Evolutionary conservation across 2,888 invertebrate genomes (phyloP).

Genomic region (Drosophila antonietae): DNA sequence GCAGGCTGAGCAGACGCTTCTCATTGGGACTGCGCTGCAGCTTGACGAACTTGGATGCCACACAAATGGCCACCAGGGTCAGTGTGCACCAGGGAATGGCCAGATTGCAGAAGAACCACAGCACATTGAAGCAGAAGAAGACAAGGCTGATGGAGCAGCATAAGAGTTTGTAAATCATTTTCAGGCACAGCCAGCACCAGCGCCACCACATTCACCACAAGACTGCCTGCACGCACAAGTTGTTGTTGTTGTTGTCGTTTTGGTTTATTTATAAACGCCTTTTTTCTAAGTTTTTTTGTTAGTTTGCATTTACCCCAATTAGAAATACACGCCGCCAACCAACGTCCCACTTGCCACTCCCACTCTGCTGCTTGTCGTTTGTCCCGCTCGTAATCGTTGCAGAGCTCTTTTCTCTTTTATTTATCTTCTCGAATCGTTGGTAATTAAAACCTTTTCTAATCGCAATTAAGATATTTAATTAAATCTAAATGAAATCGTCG

Average conservation of each 20-base stretch:
- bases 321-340: slow-evolving; percentile 57
- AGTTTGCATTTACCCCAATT: slow-evolving; percentile 61
- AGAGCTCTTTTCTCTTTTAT: not conserved
- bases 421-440: slow-evolving; percentile 4
- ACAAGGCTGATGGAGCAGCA: slow-evolving; percentile 81
- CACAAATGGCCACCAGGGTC: slow-evolving; percentile 80
- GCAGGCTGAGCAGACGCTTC: slow-evolving; percentile 78
- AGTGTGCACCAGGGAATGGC: slow-evolving; percentile 84
- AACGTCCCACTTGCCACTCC: slow-evolving; percentile 37
- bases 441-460: not conserved
- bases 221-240: slow-evolving; percentile 13
- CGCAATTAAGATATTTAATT: slow-evolving; percentile 1
- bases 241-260: slow-evolving; percentile 20
- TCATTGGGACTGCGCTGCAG: slow-evolving; percentile 82
- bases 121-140: slow-evolving; percentile 82
- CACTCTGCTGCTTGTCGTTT: slow-evolving; percentile 18
- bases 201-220: slow-evolving; percentile 81
- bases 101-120: slow-evolving; percentile 83
- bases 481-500: slow-evolving; percentile 26
- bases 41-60: slow-evolving; percentile 84
- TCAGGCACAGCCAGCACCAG: slow-evolving; percentile 79
- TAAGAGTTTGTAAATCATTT: slow-evolving; percentile 84
- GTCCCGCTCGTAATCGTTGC: not conserved
- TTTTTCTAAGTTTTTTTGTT: slow-evolving; percentile 23
- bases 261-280: slow-evolving; percentile 55